A percentile compares a stretch with the other conserved stretches of the same genome.
Conservation (phyloP, 2,888 invertebrate genomes). For the Drosophila testacea region DNA sequence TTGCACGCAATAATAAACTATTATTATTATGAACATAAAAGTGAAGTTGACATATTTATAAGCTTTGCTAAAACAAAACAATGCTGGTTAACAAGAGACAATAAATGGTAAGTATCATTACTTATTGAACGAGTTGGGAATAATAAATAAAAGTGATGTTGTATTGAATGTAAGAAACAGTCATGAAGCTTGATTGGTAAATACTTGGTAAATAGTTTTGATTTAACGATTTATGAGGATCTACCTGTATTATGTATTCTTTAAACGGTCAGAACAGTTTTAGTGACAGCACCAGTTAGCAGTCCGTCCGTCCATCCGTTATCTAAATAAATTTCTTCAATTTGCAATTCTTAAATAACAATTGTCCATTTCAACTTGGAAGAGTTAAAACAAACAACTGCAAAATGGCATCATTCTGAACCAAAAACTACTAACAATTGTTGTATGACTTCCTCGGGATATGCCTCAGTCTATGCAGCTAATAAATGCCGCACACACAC, state of each 20-base stretch:
- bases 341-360: background rate
- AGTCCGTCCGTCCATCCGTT: background rate
- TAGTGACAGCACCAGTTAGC: background rate
- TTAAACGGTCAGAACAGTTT: no score
- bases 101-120: background rate
- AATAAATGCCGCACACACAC: slow-evolving; percentile 15
- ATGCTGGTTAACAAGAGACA: background rate
- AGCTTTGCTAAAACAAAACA: background rate
- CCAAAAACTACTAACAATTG: slow-evolving; percentile 12
- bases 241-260: no score
- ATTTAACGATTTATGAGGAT: no score
- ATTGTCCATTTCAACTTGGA: background rate
- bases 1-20: background rate
- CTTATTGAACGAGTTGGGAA: background rate
- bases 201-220: background rate
- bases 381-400: background rate
- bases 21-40: background rate
- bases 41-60: background rate
- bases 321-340: background rate
- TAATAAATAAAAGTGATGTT: background rate
- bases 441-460: background rate
- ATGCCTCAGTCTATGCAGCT: slow-evolving; percentile 14
- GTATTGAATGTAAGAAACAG: background rate
- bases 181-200: background rate
- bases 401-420: background rate